A percentile compares a stretch with the other conserved stretches of the same genome.
These are phyloP conservation scores for Phaethornis superciliosus DNA, from an alignment of 2,113 vertebrate species.

Conservation along the genomic window DNA sequence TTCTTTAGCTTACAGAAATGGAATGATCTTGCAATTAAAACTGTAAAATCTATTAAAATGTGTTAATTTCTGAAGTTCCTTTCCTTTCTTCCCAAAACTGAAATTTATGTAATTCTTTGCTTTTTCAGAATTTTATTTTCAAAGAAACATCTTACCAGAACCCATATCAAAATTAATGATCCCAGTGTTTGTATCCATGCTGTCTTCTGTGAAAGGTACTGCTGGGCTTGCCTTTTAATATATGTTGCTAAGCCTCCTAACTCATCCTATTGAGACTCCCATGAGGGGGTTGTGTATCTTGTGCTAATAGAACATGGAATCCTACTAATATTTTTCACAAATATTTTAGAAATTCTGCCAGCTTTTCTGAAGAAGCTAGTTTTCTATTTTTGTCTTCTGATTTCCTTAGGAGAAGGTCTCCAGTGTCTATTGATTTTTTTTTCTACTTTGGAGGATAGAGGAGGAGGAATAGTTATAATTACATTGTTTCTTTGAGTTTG, in stretches of 20 bases:
- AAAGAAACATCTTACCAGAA: neutral
- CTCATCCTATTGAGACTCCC: neutral
- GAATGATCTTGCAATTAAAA: neutral
- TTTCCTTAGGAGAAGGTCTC: neutral
- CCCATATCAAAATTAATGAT: neutral
- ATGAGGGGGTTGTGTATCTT: neutral
- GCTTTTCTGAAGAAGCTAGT: neutral
- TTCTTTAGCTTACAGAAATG: neutral
- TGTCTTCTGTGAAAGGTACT: neutral
- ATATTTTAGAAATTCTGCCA: neutral
- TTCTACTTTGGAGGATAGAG: neutral
- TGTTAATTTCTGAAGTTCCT: neutral
- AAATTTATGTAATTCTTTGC: neutral
- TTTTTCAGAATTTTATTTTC: neutral
- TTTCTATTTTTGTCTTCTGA: neutral
- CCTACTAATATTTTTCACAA: neutral
- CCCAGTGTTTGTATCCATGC: neutral
- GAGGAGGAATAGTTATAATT: neutral
- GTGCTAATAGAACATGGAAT: neutral
- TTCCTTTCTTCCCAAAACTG: neutral
- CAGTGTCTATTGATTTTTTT: neutral
- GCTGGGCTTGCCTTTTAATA: fast-evolving
- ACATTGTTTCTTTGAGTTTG: neutral
- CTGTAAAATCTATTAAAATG: neutral
- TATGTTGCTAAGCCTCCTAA: neutral